Evolutionary conservation across 2,113 vertebrate species (phyloP).

Genomic region (Phalacrocorax aristotelis): DNA sequence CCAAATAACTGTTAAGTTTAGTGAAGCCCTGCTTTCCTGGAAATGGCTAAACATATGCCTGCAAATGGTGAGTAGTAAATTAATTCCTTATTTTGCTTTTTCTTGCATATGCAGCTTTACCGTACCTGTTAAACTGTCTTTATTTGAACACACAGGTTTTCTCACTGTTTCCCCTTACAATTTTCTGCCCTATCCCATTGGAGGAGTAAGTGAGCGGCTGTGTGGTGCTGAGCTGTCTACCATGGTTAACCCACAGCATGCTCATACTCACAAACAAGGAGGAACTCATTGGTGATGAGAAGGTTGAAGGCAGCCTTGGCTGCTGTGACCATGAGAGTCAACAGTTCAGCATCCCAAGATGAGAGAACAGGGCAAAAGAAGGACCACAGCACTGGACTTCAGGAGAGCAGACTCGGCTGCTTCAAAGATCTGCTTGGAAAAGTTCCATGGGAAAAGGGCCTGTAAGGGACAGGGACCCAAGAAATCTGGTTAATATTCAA

Average conservation of each 20-base stretch:
- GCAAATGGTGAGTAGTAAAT: background rate
- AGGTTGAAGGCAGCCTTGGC: background rate
- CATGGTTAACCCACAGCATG: background rate
- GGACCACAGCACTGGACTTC: background rate
- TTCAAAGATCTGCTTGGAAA: background rate
- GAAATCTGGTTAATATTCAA: background rate
- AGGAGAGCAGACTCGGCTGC: background rate
- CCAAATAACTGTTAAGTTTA: background rate
- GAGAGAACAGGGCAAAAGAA: background rate
- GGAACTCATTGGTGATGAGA: background rate
- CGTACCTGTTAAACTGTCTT: background rate
- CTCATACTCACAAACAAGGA: background rate
- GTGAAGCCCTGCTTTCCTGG: background rate
- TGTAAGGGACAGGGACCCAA: background rate
- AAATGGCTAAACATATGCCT: background rate
- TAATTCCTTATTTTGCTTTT: background rate
- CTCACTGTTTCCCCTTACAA: background rate
- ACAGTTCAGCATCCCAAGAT: background rate
- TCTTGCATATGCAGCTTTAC: background rate
- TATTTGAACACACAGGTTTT: background rate
- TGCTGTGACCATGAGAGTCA: background rate
- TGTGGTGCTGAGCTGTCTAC: background rate
- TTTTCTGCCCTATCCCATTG: background rate
- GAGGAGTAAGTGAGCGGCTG: fast-evolving
- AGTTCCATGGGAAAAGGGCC: background rate